Evolutionary conservation across 2,888 invertebrate species (phyloP).

Genomic region (Colletes collaris): DNA sequence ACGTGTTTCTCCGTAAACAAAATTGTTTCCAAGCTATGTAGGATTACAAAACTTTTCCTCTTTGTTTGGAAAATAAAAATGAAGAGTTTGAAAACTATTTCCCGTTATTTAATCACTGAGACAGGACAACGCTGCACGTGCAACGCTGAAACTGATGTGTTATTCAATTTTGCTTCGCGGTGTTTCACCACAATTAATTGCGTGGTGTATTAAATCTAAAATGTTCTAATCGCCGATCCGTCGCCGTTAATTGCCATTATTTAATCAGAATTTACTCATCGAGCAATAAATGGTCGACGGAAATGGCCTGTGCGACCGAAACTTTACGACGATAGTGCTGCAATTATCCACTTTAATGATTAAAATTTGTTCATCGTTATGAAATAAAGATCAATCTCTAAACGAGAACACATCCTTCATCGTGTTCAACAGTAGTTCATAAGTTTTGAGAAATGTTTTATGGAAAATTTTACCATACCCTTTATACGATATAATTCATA

Average conservation of each 20-base stretch:
- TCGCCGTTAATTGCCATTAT: slow-evolving; percentile 51
- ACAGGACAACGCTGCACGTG: not conserved
- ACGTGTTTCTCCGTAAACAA: too few relatives aligned
- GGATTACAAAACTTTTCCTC: too few relatives aligned
- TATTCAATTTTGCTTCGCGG: slow-evolving; percentile 41
- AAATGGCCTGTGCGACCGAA: not conserved
- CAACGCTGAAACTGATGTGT: slow-evolving; percentile 16
- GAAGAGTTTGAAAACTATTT: not conserved
- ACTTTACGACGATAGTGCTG: not conserved
- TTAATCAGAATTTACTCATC: slow-evolving; percentile 55
- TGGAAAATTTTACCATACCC: too few relatives aligned
- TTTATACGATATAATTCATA: too few relatives aligned
- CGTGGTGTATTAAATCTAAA: slow-evolving; percentile 47
- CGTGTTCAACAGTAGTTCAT: too few relatives aligned
- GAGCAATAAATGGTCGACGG: slow-evolving; percentile 27
- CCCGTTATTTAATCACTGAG: not conserved
- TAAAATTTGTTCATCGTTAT: too few relatives aligned
- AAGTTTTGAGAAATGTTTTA: too few relatives aligned
- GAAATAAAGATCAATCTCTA: too few relatives aligned
- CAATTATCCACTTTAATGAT: too few relatives aligned
- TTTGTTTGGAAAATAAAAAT: too few relatives aligned
- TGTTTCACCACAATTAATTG: slow-evolving; percentile 41
- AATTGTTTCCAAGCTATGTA: too few relatives aligned
- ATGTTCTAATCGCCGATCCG: slow-evolving; percentile 40
- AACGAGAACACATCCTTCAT: too few relatives aligned